These are phyloP conservation scores for Trichosurus vulpecula DNA, from an alignment of 2,797 vertebrate species.

Conservation along the genomic window DNA sequence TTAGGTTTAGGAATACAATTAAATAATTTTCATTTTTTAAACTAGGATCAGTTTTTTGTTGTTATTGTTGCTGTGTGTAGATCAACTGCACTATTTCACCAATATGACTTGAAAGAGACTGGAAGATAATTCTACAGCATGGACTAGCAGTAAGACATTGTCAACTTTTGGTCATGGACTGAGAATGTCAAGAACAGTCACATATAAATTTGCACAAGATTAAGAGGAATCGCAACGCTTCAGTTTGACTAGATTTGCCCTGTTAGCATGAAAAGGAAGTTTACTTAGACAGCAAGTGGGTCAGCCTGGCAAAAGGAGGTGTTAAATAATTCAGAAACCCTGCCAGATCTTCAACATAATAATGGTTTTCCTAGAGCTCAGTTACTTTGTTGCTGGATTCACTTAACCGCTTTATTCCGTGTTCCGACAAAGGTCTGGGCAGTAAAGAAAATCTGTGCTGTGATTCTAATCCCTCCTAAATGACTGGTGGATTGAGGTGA, in stretches of 20 bases:
- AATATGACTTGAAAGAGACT: not conserved
- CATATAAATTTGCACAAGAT: constrained; percentile 20
- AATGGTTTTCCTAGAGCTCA: constrained; percentile 43
- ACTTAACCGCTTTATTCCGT: constrained; percentile 14
- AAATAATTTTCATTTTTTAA: not conserved
- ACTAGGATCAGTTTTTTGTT: not conserved
- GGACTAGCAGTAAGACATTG: constrained; percentile 29
- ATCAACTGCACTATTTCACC: not conserved
- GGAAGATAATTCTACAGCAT: constrained; percentile 33
- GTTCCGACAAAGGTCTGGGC: constrained; percentile 49
- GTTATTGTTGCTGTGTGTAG: too few species aligned
- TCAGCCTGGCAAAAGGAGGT: not conserved
- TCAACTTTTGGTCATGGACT: constrained; percentile 35
- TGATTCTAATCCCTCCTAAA: constrained; percentile 63
- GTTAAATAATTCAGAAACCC: constrained; percentile 60
- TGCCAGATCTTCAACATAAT: constrained; percentile 1
- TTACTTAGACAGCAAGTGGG: constrained; percentile 6
- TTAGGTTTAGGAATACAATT: not conserved
- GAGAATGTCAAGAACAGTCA: not conserved
- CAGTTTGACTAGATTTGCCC: constrained; percentile 29
- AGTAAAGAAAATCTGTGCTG: constrained; percentile 33
- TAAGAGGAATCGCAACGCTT: constrained; percentile 29
- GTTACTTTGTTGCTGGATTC: constrained; percentile 59
- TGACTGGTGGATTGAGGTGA: constrained; percentile 48
- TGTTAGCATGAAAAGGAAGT: constrained; percentile 40